Conservation (phyloP, 2,113 vertebrate species). For the Carettochelys insculpta region DNA sequence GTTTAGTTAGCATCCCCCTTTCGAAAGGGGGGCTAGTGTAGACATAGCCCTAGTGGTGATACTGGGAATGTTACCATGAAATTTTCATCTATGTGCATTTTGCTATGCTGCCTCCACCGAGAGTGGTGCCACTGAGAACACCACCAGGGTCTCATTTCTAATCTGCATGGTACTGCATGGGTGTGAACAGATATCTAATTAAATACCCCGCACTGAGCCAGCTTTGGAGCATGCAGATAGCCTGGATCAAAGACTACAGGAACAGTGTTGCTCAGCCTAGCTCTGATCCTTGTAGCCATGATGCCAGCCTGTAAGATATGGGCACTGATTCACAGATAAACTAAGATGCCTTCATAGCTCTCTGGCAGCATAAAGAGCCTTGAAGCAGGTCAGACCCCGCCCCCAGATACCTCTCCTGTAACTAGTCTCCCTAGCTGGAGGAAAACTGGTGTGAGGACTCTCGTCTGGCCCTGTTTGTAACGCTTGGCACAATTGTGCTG, state of each 20-base stretch:
- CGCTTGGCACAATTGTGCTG: not conserved
- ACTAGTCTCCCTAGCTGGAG: not conserved
- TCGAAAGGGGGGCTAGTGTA: too few species aligned
- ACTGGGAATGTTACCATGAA: not conserved
- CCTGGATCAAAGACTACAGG: not conserved
- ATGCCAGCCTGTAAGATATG: not conserved
- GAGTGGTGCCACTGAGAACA: not conserved
- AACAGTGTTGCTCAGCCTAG: not conserved
- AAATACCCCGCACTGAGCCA: rapidly evolving
- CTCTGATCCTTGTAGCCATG: not conserved
- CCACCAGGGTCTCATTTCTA: not conserved
- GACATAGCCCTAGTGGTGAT: not conserved
- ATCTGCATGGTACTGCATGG: not conserved
- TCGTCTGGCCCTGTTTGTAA: not conserved
- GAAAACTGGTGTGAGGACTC: not conserved
- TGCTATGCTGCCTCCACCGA: not conserved
- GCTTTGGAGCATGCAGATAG: not conserved
- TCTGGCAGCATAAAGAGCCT: not conserved
- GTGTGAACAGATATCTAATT: not conserved
- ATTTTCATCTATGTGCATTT: not conserved
- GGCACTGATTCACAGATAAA: rapidly evolving
- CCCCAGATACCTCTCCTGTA: not conserved
- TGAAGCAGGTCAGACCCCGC: not conserved
- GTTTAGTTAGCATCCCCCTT: too few species aligned
- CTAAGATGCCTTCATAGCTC: not conserved